phyloP scores from a whole-genome alignment of 2,888 invertebrate species.

The Syrista parreyssii region DNA sequence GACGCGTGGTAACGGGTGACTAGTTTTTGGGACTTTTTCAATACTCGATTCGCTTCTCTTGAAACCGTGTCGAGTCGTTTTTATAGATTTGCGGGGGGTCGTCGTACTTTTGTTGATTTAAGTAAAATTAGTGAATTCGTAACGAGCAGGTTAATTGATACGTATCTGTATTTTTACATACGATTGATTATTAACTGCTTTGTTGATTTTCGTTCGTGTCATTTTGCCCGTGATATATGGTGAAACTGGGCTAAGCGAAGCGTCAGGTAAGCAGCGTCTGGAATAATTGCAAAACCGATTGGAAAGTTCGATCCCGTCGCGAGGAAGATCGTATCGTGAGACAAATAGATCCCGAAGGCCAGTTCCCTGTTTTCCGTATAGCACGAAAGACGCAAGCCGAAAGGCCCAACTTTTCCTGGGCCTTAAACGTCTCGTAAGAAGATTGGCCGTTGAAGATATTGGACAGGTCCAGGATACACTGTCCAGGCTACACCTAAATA shows the following conservation, averaged over 20 bases:
- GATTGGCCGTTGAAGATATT: conserved; percentile 35
- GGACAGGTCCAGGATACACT: conserved; percentile 48
- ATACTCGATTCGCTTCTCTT: no score
- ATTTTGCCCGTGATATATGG: background rate
- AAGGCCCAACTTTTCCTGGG: background rate
- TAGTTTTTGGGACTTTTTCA: background rate
- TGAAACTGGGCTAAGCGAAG: background rate
- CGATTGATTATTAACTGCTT: background rate
- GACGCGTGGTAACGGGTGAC: background rate
- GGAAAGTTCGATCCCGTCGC: background rate
- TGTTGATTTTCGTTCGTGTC: background rate
- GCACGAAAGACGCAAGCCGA: background rate
- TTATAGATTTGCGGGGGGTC: background rate
- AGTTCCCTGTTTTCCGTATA: background rate
- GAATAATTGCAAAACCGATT: background rate
- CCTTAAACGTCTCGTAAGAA: background rate
- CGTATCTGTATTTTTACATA: background rate
- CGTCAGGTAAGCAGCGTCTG: background rate
- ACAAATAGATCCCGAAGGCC: background rate
- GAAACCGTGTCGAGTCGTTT: background rate
- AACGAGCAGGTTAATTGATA: background rate
- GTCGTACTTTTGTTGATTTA: background rate
- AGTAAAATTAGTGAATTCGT: background rate
- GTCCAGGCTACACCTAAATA: conserved; percentile 43
- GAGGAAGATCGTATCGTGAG: background rate